These are phyloP conservation scores for Sinodicranocentrus sp. DNA, from an alignment of 2,888 invertebrate genomes.

Conservation along the genomic window DNA sequence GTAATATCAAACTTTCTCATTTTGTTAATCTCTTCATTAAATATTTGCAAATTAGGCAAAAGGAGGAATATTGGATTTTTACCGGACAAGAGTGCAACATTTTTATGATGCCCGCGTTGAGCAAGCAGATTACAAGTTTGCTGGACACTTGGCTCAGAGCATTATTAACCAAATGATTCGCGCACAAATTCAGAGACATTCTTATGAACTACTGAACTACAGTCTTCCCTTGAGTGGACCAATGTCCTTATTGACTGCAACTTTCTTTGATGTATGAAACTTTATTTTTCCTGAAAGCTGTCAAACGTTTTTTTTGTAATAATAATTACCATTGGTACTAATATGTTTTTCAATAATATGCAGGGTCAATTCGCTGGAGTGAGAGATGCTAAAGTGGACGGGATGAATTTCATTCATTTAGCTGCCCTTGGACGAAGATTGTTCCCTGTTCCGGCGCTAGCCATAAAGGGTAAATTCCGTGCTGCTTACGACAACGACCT, in stretches of 20 bases:
- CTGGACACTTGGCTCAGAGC: slow-evolving; percentile 89
- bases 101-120: slow-evolving; percentile 93
- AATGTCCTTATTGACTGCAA: slow-evolving; percentile 74
- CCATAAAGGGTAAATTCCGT: slow-evolving; percentile 80
- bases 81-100: slow-evolving; percentile 91
- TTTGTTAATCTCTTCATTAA: no score
- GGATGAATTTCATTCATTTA: slow-evolving; percentile 87
- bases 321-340: no score
- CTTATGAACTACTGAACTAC: slow-evolving; percentile 76
- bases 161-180: slow-evolving; percentile 77
- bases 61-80: slow-evolving; percentile 90
- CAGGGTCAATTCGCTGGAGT: slow-evolving; percentile 75
- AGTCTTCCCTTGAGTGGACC: slow-evolving; percentile 75
- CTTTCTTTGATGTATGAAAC: slow-evolving; percentile 75
- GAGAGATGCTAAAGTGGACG: slow-evolving; percentile 70
- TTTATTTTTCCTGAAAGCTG: no score
- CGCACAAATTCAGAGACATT: slow-evolving; percentile 76
- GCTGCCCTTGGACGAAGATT: slow-evolving; percentile 86
- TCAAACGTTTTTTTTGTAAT: no score
- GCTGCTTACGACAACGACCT: slow-evolving; percentile 91
- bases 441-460: slow-evolving; percentile 88
- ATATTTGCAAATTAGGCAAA: slow-evolving; percentile 82
- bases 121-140: slow-evolving; percentile 89
- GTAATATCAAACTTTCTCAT: no score
- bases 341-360: no score